These are phyloP conservation scores for Rhizoglyphus robini DNA, from an alignment of 1,140 invertebrate species.

Conservation along the genomic window DNA sequence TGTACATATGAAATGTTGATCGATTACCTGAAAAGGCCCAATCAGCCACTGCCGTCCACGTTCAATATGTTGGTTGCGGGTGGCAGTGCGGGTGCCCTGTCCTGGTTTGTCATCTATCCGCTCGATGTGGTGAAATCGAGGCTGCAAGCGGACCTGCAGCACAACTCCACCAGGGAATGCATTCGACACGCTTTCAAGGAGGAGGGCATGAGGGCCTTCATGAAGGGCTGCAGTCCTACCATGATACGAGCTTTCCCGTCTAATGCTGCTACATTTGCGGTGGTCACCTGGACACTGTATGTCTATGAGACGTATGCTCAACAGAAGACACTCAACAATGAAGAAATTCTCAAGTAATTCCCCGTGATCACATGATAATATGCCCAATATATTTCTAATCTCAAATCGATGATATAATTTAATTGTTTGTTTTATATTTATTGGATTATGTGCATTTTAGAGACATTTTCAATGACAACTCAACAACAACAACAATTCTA, in stretches of 20 bases:
- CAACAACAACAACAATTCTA: too few species aligned
- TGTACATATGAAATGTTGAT: constrained; percentile 48
- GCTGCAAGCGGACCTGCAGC: constrained; percentile 55
- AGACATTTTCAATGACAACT: too few species aligned
- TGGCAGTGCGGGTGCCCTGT: constrained; percentile 61
- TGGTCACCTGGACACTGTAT: constrained; percentile 55
- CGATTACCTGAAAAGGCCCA: constrained; percentile 23
- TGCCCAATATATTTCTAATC: too few species aligned
- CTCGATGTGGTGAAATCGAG: constrained; percentile 77
- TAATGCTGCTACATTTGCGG: constrained; percentile 77
- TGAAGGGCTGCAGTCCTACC: constrained; percentile 56
- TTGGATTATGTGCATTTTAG: too few species aligned
- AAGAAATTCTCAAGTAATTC: too few species aligned
- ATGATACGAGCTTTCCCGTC: constrained; percentile 71
- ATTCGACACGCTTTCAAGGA: constrained; percentile 54
- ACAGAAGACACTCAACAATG: too few species aligned
- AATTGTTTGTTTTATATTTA: too few species aligned
- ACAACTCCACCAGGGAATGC: constrained; percentile 45
- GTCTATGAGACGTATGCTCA: constrained; percentile 12
- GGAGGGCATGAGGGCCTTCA: constrained; percentile 53
- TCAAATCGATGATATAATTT: too few species aligned
- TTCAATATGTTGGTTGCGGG: constrained; percentile 54
- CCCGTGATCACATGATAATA: too few species aligned
- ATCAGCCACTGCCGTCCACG: background rate
- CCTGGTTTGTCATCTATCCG: constrained; percentile 73